Conservation (phyloP, 2,888 invertebrate genomes). For the Drosophila hamatofila region DNA sequence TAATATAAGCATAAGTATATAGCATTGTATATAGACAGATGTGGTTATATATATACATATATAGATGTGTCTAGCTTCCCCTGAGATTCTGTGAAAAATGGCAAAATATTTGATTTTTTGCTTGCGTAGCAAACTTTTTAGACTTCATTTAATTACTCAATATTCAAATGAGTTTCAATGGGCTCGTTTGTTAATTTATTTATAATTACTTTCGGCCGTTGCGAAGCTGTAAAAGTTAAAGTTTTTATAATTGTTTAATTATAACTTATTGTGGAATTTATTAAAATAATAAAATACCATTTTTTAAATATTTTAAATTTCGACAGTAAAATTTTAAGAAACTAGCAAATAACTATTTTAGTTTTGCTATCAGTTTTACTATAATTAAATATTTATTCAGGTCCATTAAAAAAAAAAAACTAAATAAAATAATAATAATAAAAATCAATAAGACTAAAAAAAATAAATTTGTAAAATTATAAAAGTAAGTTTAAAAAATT, state of each 20-base stretch:
- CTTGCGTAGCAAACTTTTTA: neutral
- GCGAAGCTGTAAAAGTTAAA: neutral
- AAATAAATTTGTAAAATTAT: too few relatives aligned
- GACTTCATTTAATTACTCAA: neutral
- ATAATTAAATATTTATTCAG: too few relatives aligned
- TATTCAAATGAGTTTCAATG: conserved; percentile 6
- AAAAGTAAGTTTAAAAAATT: too few relatives aligned
- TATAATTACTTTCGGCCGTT: neutral
- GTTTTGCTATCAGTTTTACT: too few relatives aligned
- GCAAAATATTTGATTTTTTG: neutral
- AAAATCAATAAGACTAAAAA: too few relatives aligned
- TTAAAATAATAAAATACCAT: neutral
- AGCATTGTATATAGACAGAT: neutral
- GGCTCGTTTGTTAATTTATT: conserved; percentile 1
- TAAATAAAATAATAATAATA: too few relatives aligned
- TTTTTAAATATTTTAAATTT: too few relatives aligned
- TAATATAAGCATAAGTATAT: conserved; percentile 1
- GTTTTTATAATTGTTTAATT: neutral
- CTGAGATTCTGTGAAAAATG: neutral
- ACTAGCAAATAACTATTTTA: too few relatives aligned
- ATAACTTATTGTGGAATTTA: neutral
- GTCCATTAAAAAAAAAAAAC: too few relatives aligned
- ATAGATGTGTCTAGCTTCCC: neutral
- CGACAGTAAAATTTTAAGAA: too few relatives aligned
- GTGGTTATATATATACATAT: neutral